phyloP scores from a whole-genome alignment of 2,113 vertebrate species.

The Gymnobelideus leadbeateri region DNA sequence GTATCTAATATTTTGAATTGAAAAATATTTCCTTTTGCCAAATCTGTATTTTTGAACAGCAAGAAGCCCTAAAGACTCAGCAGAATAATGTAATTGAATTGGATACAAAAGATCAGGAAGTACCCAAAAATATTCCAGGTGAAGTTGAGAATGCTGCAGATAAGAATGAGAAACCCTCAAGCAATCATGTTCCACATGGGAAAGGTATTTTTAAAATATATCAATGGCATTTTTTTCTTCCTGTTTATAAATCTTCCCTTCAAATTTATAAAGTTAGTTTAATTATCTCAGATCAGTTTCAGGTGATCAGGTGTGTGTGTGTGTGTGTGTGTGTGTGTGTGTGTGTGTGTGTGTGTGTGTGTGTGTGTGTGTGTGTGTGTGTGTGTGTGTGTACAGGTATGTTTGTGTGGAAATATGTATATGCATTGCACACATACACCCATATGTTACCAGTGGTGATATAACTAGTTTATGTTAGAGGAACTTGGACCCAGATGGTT shows the following conservation, averaged over 20 bases:
- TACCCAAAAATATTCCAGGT: conserved; percentile 69
- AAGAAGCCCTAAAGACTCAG: conserved; percentile 78
- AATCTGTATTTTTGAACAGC: conserved; percentile 71
- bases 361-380: too few species aligned
- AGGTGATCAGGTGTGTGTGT: not conserved
- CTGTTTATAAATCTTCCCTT: conserved; percentile 49
- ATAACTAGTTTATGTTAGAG: not conserved
- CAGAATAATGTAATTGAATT: conserved; percentile 77
- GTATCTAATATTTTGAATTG: conserved; percentile 53
- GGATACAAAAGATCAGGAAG: conserved; percentile 53
- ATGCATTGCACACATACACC: too few species aligned
- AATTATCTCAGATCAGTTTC: conserved; percentile 45
- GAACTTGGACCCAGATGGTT: not conserved
- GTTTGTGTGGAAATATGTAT: too few species aligned
- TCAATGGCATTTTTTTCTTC: conserved; percentile 40
- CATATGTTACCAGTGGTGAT: not conserved
- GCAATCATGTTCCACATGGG: conserved; percentile 73
- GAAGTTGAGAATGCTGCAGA: conserved; percentile 63
- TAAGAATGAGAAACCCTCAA: conserved; percentile 84
- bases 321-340: not conserved
- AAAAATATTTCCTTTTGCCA: conserved; percentile 59
- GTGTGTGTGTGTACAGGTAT: too few species aligned
- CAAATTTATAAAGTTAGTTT: conserved; percentile 30
- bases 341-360: not conserved
- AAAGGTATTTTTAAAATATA: conserved; percentile 82